These are phyloP conservation scores for Brachypalpus laphriformis DNA, from an alignment of 2,888 invertebrate genomes.

Conservation along the genomic window DNA sequence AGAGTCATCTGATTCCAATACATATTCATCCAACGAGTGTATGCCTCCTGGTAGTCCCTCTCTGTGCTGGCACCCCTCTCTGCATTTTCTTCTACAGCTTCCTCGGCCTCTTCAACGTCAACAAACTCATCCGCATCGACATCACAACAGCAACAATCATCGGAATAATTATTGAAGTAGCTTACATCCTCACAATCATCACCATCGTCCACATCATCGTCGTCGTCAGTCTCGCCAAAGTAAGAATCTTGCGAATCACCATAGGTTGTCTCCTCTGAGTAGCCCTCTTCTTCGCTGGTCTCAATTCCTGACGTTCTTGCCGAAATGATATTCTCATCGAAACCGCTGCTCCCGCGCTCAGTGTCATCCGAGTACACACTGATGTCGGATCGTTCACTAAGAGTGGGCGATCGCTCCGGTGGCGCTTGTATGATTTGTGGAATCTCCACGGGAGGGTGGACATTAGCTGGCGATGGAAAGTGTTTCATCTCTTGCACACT, in stretches of 20 bases:
- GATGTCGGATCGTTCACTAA: slow-evolving; percentile 36
- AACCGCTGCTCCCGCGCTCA: slow-evolving; percentile 78
- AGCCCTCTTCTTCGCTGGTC: slow-evolving; percentile 75
- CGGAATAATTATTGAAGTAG: slow-evolving; percentile 19
- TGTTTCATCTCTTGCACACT: slow-evolving; percentile 75
- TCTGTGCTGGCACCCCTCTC: slow-evolving; percentile 38
- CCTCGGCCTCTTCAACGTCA: slow-evolving; percentile 2
- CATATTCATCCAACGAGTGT: slow-evolving; percentile 76
- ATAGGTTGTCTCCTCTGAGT: slow-evolving; percentile 38
- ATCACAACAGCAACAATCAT: slow-evolving; percentile 35
- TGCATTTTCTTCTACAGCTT: slow-evolving; percentile 6
- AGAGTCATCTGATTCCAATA: slow-evolving; percentile 78
- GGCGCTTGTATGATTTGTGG: slow-evolving; percentile 25
- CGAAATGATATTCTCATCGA: slow-evolving; percentile 79
- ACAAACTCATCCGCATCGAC: background rate
- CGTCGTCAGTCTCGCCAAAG: slow-evolving; percentile 59
- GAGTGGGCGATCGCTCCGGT: slow-evolving; percentile 49
- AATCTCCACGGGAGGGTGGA: slow-evolving; percentile 58
- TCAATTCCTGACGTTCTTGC: slow-evolving; percentile 80
- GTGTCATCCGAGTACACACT: slow-evolving; percentile 58
- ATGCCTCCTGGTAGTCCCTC: slow-evolving; percentile 73
- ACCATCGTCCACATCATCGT: slow-evolving; percentile 13
- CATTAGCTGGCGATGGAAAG: slow-evolving; percentile 76
- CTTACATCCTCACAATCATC: slow-evolving; percentile 27
- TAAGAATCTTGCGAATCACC: slow-evolving; percentile 64